Conservation (phyloP, 2,797 vertebrate genomes). For the Danio kyathit region DNA sequence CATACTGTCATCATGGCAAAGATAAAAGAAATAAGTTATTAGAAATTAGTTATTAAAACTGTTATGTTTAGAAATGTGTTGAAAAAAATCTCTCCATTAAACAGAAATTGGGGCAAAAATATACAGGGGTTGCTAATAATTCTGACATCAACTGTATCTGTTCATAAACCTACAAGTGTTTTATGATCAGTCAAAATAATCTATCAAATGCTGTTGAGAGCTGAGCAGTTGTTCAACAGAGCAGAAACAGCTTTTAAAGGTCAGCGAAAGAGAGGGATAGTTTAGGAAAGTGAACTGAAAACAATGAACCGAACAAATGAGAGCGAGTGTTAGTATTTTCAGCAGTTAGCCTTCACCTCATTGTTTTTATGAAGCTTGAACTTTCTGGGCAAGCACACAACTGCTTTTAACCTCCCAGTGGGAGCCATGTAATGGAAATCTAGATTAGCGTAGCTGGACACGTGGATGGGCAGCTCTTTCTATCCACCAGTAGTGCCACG, state of each 20-base stretch:
- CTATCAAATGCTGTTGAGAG: constrained; percentile 1
- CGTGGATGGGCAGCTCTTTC: constrained; percentile 18
- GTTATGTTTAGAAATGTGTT: no score
- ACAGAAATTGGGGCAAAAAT: no score
- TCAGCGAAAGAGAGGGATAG: not conserved
- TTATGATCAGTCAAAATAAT: not conserved
- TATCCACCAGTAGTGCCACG: not conserved
- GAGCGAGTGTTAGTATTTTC: constrained; percentile 9
- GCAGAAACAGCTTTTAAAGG: not conserved
- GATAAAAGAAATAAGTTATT: no score
- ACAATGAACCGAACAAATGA: not conserved
- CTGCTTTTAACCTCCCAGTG: constrained; percentile 70
- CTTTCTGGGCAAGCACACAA: constrained; percentile 73
- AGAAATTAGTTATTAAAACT: no score
- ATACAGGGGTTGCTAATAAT: no score
- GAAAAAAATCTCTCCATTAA: no score
- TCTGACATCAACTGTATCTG: no score
- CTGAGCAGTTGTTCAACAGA: not conserved
- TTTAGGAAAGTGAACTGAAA: not conserved
- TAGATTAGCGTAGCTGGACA: constrained; percentile 68
- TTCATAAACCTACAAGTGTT: no score
- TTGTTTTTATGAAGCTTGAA: constrained; percentile 74
- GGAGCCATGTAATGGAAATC: constrained; percentile 73
- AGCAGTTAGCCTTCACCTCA: constrained; percentile 65
- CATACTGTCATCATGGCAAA: no score